phyloP scores from a whole-genome alignment of 2,888 invertebrate species.

The Sinohyriopsis cumingii region DNA sequence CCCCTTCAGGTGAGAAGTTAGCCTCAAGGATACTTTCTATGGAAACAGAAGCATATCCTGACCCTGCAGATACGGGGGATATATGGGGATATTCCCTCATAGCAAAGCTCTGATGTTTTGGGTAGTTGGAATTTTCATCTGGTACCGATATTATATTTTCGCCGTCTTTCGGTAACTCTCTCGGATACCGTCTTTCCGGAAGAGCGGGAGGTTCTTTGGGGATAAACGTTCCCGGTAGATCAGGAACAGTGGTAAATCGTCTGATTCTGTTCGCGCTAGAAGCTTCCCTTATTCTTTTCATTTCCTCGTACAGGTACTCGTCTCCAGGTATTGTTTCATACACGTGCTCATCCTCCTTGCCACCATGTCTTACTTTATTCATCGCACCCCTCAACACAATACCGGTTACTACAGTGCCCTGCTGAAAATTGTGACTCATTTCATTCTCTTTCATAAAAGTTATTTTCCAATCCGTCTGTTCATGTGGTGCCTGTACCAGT shows the following conservation, averaged over 20 bases:
- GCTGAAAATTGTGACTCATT: too few species aligned
- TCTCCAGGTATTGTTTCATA: slow-evolving; percentile 55
- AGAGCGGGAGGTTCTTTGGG: slow-evolving; percentile 47
- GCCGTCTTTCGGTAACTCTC: slow-evolving; percentile 5
- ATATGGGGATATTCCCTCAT: too few species aligned
- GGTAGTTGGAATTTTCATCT: slow-evolving; percentile 39
- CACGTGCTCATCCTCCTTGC: slow-evolving; percentile 46
- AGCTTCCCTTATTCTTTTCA: slow-evolving; percentile 36
- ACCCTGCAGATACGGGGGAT: slow-evolving; percentile 9
- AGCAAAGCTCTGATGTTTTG: not conserved
- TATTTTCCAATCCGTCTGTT: too few species aligned
- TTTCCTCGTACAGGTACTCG: slow-evolving; percentile 46
- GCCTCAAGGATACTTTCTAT: slow-evolving; percentile 22
- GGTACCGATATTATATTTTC: slow-evolving; percentile 38
- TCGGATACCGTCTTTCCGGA: slow-evolving; percentile 37
- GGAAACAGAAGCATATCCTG: slow-evolving; percentile 23
- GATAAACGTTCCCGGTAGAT: slow-evolving; percentile 45
- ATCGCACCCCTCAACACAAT: too few species aligned
- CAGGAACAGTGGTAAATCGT: slow-evolving; percentile 42
- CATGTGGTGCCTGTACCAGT: too few species aligned
- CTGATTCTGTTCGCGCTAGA: slow-evolving; percentile 36
- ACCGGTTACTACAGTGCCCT: too few species aligned
- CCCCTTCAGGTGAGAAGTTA: not conserved
- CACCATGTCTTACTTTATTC: not conserved
- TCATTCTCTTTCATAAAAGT: too few species aligned